These are phyloP conservation scores for Eulimnadia texana DNA, from an alignment of 1,140 invertebrate genomes.

Conservation along the genomic window DNA sequence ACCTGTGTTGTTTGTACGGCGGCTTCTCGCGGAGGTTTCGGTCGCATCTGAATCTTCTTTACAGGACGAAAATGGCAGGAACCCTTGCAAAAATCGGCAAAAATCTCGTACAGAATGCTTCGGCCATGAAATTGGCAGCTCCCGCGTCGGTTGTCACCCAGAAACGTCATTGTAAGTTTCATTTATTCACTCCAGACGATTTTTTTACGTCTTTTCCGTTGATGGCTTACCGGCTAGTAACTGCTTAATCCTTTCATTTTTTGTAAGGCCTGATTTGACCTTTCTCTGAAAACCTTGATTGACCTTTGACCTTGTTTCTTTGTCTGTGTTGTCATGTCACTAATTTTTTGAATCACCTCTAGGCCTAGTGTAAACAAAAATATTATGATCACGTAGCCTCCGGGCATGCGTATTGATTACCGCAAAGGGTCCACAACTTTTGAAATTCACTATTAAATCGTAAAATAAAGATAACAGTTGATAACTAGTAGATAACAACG, in stretches of 20 bases:
- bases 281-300: too few relatives aligned
- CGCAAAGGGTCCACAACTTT: neutral
- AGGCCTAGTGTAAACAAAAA: too few relatives aligned
- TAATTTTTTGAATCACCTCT: neutral
- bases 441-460: too few relatives aligned
- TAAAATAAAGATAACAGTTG: too few relatives aligned
- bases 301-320: too few relatives aligned
- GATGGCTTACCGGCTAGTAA: neutral
- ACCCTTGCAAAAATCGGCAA: slow-evolving; percentile 16
- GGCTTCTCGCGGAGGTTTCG: neutral
- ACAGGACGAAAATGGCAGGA: slow-evolving; percentile 15
- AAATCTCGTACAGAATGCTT: slow-evolving; percentile 8
- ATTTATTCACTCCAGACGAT: neutral
- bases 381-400: slow-evolving; percentile 5
- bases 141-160: slow-evolving; percentile 11
- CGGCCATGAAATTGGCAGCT: slow-evolving; percentile 4
- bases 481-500: too few relatives aligned
- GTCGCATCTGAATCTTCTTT: neutral
- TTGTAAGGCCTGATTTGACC: too few relatives aligned
- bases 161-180: slow-evolving; percentile 15
- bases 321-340: neutral
- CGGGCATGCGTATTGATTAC: neutral
- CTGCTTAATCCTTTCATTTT: too few relatives aligned
- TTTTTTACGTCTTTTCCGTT: neutral
- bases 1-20: slow-evolving; percentile 3